phyloP scores from a whole-genome alignment of 2,888 invertebrate genomes.

The Caenorhabditis panamensis region DNA sequence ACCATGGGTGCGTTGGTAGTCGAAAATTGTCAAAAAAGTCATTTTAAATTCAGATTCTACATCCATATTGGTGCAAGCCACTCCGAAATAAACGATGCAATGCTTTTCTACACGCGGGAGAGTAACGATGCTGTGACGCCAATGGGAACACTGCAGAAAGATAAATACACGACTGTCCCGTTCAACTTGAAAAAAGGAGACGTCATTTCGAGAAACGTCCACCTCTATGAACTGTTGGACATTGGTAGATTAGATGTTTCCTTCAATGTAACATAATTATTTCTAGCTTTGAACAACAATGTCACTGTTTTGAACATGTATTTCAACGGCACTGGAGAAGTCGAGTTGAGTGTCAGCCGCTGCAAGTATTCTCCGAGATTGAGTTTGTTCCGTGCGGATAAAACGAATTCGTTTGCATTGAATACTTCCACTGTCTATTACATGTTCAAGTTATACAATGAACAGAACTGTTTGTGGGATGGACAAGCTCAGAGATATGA shows the following conservation, averaged over 20 bases:
- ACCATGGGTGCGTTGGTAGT: conserved; percentile 11
- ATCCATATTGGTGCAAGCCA: conserved; percentile 11
- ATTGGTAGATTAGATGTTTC: too few species aligned
- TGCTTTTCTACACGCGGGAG: background rate
- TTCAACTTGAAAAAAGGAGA: conserved; percentile 27
- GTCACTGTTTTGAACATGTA: background rate
- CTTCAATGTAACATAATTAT: too few species aligned
- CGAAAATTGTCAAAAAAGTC: too few species aligned
- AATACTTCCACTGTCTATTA: background rate
- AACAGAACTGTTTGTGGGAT: conserved; percentile 6
- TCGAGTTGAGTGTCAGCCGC: conserved; percentile 16
- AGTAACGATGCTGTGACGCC: background rate
- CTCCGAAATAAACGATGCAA: background rate
- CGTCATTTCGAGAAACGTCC: conserved; percentile 15
- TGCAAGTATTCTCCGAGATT: conserved; percentile 29
- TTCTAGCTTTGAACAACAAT: background rate
- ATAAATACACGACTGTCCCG: conserved; percentile 12
- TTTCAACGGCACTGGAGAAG: conserved; percentile 21
- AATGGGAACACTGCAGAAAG: conserved; percentile 9
- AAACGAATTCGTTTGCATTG: background rate
- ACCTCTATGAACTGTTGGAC: background rate
- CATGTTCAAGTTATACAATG: background rate
- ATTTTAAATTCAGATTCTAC: conserved; percentile 20
- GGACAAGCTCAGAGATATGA: conserved; percentile 2
- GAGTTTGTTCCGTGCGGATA: conserved; percentile 6